Base-by-base conservation (phyloP, 2,888 invertebrate species). In the Euphydryas editha region DNA sequence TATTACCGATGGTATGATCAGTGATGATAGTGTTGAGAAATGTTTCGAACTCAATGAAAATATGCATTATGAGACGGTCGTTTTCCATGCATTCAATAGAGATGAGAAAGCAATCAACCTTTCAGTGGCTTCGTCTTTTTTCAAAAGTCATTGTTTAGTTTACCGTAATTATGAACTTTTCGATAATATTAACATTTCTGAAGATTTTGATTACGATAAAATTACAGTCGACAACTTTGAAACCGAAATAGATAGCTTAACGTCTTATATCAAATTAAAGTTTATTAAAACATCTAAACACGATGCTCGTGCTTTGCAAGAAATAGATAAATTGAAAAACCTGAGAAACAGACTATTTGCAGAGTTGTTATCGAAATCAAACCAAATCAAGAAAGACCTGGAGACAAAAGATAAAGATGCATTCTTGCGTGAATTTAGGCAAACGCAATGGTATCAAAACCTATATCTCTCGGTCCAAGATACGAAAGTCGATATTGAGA, bases 251-350 rank as follows among this genome's bases (percentile, higher is more conserved):
- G 74, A 81, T 6, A 54, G 62, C 17, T 64, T 83, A 18, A 77
- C 74, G 39, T 81, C 82, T 59, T 83, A 83, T 59, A 80, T 83
- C 11, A 79, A 71, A 62, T 70, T 81, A 10, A 82, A 82, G 69
- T 82, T 71, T 37, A 74, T 82, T 6, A 77, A 69, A 24, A 72
- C 60, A 62, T 36, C 21, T 0, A 74, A 78, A 72, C 51, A 44
- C 4, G 56, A 79, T 47, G 65, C 62, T 20, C n/a, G n/a, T 4
- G 73, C 77, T 67, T 69, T 80, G 4, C 24, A 39, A 49, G 82
- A 82, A 78, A 81, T 81, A 7, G 76, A 76, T 0, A 78, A 78
- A 60, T 39, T 81, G 18, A 79, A 80, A 46, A 75, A 78, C 10
- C 56, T 81, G 36, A 62, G 78, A 58, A 30, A 72, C 56, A 66